These are phyloP conservation scores for Lasioglossum zephyrum DNA, from an alignment of 2,888 invertebrate species.

Conservation along the genomic window DNA sequence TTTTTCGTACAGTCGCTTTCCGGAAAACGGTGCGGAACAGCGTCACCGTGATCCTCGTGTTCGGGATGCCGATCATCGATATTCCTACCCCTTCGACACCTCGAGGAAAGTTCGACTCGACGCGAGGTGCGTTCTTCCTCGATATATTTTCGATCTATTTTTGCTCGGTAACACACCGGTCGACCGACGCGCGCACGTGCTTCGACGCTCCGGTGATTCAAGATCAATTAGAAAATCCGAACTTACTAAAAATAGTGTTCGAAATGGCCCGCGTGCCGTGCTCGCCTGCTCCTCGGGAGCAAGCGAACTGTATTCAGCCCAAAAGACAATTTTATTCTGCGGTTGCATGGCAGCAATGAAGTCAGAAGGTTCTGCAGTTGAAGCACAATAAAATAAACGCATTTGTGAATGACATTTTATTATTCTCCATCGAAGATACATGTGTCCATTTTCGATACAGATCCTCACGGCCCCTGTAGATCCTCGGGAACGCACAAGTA, in stretches of 20 bases:
- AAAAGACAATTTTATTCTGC: background rate
- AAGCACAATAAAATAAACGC: background rate
- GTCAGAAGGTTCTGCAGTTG: background rate
- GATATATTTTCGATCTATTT: conserved; percentile 55
- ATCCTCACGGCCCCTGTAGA: background rate
- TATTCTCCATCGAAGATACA: background rate
- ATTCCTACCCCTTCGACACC: background rate
- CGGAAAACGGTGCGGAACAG: background rate
- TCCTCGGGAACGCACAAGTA: background rate
- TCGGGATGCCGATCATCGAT: background rate
- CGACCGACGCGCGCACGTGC: conserved; percentile 49
- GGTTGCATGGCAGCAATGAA: background rate
- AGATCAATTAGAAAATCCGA: conserved; percentile 60
- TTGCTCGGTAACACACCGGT: conserved; percentile 30
- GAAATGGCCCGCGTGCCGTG: conserved; percentile 12
- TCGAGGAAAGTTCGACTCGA: background rate
- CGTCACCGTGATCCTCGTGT: background rate
- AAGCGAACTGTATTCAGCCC: background rate
- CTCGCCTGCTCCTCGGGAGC: conserved; percentile 7
- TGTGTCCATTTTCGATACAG: background rate
- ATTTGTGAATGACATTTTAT: background rate
- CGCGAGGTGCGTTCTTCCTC: background rate
- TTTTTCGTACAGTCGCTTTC: background rate
- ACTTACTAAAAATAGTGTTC: conserved; percentile 54
- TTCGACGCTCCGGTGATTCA: conserved; percentile 43